phyloP scores from a whole-genome alignment of 2,797 vertebrate genomes.

The Sebastes jordani region DNA sequence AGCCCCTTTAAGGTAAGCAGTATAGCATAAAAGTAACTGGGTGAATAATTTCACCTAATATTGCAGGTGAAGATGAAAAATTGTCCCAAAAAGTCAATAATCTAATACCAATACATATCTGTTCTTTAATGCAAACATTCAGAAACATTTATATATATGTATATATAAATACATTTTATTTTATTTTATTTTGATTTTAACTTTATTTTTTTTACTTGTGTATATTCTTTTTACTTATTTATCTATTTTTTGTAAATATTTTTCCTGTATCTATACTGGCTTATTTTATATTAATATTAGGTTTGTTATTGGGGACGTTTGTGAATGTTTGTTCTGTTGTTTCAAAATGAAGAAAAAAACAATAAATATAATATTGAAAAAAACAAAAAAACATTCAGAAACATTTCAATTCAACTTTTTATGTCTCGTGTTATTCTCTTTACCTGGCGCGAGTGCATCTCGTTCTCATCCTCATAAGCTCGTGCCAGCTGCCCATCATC shows the following conservation, averaged over 20 bases:
- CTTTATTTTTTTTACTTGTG: no score
- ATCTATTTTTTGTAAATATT: no score
- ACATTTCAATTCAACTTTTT: neutral
- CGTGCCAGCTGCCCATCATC: constrained; percentile 20
- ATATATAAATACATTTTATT: no score
- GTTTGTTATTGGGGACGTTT: no score
- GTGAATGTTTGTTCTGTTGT: no score
- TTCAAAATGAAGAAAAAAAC: no score
- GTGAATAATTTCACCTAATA: neutral
- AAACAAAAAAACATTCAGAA: neutral
- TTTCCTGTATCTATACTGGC: no score
- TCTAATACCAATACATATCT: neutral
- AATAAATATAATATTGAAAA: no score
- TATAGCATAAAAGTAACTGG: neutral
- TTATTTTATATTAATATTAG: no score
- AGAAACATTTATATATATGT: neutral
- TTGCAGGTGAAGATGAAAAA: neutral
- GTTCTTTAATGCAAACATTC: neutral
- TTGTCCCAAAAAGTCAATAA: neutral
- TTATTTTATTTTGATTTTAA: no score
- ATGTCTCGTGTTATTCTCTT: neutral
- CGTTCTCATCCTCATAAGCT: constrained; percentile 74
- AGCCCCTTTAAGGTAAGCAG: neutral
- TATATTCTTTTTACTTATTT: no score
- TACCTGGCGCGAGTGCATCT: constrained; percentile 69